Evolutionary conservation across 2,888 invertebrate genomes (phyloP), one percentile per base, ranked within the genome.

Genomic region (Dyspetes luteomarginatus): DNA sequence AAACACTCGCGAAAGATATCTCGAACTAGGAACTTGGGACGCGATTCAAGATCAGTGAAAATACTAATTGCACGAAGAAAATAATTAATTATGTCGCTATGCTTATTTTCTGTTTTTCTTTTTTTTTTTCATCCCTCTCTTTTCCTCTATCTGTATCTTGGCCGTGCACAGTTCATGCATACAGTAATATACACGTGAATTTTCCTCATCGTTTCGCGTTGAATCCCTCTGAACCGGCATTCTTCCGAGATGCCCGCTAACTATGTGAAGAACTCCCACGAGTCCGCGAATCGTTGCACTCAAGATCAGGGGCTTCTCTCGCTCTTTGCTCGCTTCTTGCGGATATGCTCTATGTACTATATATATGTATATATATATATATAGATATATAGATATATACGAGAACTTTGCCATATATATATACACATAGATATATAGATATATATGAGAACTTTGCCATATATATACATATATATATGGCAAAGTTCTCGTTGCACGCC

Each of bases 191-290:
- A 26, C 17, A 64, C 28, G 17, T n/a, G 28, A 5, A 28, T 19
- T 26, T 58, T 9, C 12, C 28, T 55, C 15, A 3, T 36, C 24
- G 41, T 26, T 56, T 56, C 58, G 58, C 43, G 41, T 67, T 60
- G 69, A 52, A 72, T 72, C 78, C 81, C 82, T 81, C 73, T 78
- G 75, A 83, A 82, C 75, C 85, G 81, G 85, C 84, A 88, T 88
- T 87, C 84, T 87, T 87, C 80, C 81, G 68, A 75, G 67, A 74
- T 41, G 52, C 36, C 68, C 81, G 84, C 81, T 88, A 89, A 89
- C 86, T 86, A 87, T 89, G 89, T 84, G 89, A 89, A 88, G 81
- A 85, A 84, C 83, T 90, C 89, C 83, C 89, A 90, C 88, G 88
- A 84, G 68, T 81, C 69, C 68, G 83, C 60, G 85, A 85, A 85